Conservation (phyloP, 2,797 vertebrate species). For the Gymnoscopelus braueri region DNA sequence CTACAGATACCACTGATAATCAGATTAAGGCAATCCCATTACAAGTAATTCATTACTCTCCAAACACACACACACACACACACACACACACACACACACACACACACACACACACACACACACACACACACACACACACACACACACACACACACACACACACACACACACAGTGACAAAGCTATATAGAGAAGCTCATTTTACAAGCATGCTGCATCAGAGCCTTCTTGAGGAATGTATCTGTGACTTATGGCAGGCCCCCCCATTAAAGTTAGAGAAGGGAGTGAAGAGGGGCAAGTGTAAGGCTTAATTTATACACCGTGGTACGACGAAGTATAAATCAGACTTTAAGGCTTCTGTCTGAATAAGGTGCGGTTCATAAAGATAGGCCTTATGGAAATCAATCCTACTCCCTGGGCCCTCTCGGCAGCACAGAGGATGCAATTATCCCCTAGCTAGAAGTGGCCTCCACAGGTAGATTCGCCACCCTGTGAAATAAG, state of each 20-base stretch:
- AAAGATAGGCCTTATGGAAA: conserved; percentile 65
- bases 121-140: conserved; percentile 16
- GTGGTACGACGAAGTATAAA: too few species aligned
- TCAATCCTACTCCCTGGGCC: conserved; percentile 63
- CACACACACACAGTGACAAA: conserved; percentile 7
- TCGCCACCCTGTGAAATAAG: conserved; percentile 74
- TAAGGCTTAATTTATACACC: too few species aligned
- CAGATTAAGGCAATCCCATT: conserved; percentile 19
- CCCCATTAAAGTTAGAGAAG: conserved; percentile 21
- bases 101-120: neutral
- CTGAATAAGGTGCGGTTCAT: conserved; percentile 48
- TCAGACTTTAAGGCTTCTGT: conserved; percentile 34
- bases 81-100: neutral
- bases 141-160: conserved; percentile 14
- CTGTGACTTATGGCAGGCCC: neutral
- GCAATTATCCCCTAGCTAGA: conserved; percentile 66
- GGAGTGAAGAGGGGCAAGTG: conserved; percentile 27
- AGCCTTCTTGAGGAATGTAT: conserved; percentile 32
- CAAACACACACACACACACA: too few species aligned
- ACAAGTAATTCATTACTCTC: conserved; percentile 16
- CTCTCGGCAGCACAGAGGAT: conserved; percentile 67
- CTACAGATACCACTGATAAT: conserved; percentile 12
- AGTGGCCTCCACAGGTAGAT: conserved; percentile 67
- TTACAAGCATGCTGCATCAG: conserved; percentile 36
- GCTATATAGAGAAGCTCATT: conserved; percentile 37